Base-by-base conservation (phyloP, 1,140 invertebrate genomes). In the Bombus affinis region DNA sequence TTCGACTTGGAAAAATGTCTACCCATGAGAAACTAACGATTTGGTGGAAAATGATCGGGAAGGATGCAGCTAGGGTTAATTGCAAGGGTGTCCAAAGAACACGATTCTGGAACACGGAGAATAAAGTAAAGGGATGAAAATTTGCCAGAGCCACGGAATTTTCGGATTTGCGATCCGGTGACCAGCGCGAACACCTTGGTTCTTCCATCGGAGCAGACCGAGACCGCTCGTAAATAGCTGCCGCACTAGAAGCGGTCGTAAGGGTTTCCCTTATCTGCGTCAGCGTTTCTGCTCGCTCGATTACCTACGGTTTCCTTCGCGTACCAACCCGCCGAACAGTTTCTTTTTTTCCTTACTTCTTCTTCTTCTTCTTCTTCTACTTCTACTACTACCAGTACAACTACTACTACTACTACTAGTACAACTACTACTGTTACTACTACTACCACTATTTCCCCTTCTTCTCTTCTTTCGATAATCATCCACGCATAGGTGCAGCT, bases 251-350 rank as follows among this genome's bases (percentile, higher is more conserved):
- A 79, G 75, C 88, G 85, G 65, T 90, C 88, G 81, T 90, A 89
- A 89, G 89, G 89, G 89, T 90, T 90, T 90, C 86, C 86, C 89
- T 90, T 89, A 89, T 89, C 89, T 73, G 75, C 89, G 89, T 90
- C 89, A 89, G 89, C 89, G 82, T 90, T 90, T 90, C 89, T 80
- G 85, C 81, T 87, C 88, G 88, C 88, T 77, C 89, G 88, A 90
- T 90, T 90, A 90, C 88, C 89, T 85, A 85, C 85, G 88, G 85
- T 89, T 90, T 89, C 79, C 88, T 84, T 83, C 66, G 77, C 80
- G 57, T 83, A 86, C 65, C 62, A 53, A 79, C 47, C 70, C 65
- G 47, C 1, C 71, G 32, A 59, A 25, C 84, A 32, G 12, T 75
- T 86, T 57, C 53, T 44, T 62, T 18, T 68, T 77, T 44, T 62